Conservation (phyloP, 2,113 vertebrate species). For the Neodontobutis hainanensis region DNA sequence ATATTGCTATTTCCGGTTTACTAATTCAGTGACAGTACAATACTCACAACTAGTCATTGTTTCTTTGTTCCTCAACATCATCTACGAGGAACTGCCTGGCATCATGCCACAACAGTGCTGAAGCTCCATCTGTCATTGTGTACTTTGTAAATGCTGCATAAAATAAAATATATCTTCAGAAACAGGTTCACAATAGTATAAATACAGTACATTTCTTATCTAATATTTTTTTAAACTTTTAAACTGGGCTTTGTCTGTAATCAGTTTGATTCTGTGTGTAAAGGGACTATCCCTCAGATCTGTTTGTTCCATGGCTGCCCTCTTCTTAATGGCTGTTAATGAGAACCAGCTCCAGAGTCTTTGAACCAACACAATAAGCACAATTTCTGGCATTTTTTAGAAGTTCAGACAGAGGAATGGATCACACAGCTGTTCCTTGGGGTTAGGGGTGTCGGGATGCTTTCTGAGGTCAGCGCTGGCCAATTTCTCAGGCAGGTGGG, state of each 20-base stretch:
- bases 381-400: conserved; percentile 73
- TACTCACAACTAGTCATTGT: conserved; percentile 35
- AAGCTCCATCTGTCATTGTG: background rate
- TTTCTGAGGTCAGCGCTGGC: conserved; percentile 73
- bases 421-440: conserved; percentile 70
- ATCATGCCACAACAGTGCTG: background rate
- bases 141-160: too few relatives aligned
- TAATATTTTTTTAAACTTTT: conserved; percentile 17
- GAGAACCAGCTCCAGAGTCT: conserved; percentile 65
- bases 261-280: conserved; percentile 28
- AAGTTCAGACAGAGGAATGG: conserved; percentile 65
- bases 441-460: conserved; percentile 45
- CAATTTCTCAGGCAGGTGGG: conserved; percentile 69
- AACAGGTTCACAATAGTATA: background rate
- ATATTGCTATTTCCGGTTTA: conserved; percentile 77
- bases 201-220: conserved; percentile 24
- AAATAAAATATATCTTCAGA: too few relatives aligned
- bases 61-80: conserved; percentile 30
- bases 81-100: background rate
- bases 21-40: conserved; percentile 33
- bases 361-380: conserved; percentile 66
- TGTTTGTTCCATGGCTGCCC: conserved; percentile 62
- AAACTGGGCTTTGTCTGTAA: conserved; percentile 13
- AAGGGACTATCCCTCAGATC: conserved; percentile 1
- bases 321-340: conserved; percentile 68